These are phyloP conservation scores for Chelonia mydas DNA, from an alignment of 2,797 vertebrate genomes.

Conservation along the genomic window DNA sequence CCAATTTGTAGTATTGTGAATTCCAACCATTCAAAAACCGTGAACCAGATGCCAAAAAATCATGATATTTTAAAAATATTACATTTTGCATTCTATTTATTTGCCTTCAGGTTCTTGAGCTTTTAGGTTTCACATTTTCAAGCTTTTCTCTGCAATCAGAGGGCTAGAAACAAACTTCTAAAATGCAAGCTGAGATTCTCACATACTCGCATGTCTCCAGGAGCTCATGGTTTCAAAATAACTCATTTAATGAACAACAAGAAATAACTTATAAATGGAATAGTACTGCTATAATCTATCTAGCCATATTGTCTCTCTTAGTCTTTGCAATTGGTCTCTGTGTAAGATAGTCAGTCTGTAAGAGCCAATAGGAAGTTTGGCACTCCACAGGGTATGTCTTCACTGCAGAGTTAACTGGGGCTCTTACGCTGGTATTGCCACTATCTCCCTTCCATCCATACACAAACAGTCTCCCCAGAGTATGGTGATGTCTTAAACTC, in stretches of 20 bases:
- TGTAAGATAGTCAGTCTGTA: too few relatives aligned
- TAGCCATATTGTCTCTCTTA: background rate
- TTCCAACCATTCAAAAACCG: background rate
- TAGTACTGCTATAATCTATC: background rate
- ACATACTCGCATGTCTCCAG: background rate
- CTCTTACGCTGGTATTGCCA: background rate
- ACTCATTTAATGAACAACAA: background rate
- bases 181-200: too few relatives aligned
- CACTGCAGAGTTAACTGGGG: background rate
- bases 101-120: background rate
- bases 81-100: background rate
- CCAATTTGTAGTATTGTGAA: background rate
- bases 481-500: background rate
- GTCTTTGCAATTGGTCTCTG: background rate
- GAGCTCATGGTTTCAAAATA: background rate
- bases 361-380: background rate
- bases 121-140: background rate
- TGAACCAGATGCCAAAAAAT: background rate
- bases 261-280: background rate
- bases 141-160: background rate
- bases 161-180: background rate
- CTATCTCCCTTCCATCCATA: background rate
- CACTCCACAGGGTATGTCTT: background rate
- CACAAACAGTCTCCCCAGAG: background rate
- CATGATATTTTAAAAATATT: background rate